Conservation (phyloP, 2,113 vertebrate genomes). For the Nyctereutes procyonoides region DNA sequence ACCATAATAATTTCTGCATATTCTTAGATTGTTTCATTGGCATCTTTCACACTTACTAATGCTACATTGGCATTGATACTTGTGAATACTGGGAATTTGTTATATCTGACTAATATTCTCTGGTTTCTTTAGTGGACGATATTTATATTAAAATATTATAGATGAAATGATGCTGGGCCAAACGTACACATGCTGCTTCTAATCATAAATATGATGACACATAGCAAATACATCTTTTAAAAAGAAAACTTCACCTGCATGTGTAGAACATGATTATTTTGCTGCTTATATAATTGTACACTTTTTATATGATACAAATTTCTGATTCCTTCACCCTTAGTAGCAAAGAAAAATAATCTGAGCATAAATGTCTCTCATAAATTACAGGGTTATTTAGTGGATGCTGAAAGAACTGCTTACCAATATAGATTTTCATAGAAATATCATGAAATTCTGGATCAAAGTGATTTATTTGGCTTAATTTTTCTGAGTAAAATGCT, state of each 20-base stretch:
- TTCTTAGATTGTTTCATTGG: background rate
- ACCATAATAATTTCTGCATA: background rate
- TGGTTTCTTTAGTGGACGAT: background rate
- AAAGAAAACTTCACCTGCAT: background rate
- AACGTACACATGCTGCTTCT: background rate
- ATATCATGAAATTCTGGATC: background rate
- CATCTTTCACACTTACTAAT: background rate
- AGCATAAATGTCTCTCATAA: background rate
- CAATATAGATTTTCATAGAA: background rate
- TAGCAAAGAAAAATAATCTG: background rate
- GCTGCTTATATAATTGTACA: background rate
- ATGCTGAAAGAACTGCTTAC: background rate
- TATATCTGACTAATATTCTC: background rate
- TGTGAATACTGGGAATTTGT: background rate
- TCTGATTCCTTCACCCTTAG: background rate
- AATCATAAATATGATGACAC: background rate
- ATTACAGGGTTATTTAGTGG: background rate
- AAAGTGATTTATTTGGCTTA: background rate
- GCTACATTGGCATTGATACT: background rate
- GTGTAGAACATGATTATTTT: background rate
- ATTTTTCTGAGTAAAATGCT: background rate
- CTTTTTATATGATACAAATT: background rate
- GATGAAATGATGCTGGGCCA: background rate
- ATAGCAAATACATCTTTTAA: background rate
- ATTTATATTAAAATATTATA: background rate